Base-by-base conservation (phyloP, 2,797 vertebrate species). In the Sparus aurata region DNA sequence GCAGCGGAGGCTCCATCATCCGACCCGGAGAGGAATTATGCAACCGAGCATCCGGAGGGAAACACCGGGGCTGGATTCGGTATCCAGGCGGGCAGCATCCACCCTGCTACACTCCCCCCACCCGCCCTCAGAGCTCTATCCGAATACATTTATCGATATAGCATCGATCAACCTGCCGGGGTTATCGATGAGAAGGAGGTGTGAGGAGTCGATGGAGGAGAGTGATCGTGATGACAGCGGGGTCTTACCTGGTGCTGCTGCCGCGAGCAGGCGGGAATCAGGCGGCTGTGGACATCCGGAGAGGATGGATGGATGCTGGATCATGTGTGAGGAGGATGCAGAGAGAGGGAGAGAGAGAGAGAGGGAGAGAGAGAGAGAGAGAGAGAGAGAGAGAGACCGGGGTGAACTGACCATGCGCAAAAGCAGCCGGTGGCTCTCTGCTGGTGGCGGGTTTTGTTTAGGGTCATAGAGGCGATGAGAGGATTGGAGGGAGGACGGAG, bases 331-430 rank as follows among this genome's bases (percentile, higher is more conserved):
- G 66, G 65, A 61, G 74, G 64, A 52, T 16, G 45, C 30, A 38
- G 59, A 45, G 52, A 12, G 63, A 5, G 47, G 20, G 66, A 1
- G 25, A 2, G 61, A 1, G 46, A 0, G 75, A 4, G 73, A 7
- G 52, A 23, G 70, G 20, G 43, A 12, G 47, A 41, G 47, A 8
- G 41, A 4, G 57, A 18, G 49, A 11, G 53, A 3, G 53, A 49
- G 67, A 27, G 45, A 23, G 68, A n/a, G 46, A 17, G 47, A 22
- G 72, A 12, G 52, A 18, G 61, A 55, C 45, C 16, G 34, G 20
- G 49, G 20, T 17, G 45, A 65, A 79, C 88, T 85, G 90, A 83
- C 16, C 87, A 93, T 91, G 92, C 92, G 92, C 91, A 87, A 1
- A 84, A 27, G 0, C 81, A 68, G 75, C 69, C 27, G 57, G 60